Base-by-base conservation (phyloP, 1,140 invertebrate genomes). In the Cepaea nemoralis region DNA sequence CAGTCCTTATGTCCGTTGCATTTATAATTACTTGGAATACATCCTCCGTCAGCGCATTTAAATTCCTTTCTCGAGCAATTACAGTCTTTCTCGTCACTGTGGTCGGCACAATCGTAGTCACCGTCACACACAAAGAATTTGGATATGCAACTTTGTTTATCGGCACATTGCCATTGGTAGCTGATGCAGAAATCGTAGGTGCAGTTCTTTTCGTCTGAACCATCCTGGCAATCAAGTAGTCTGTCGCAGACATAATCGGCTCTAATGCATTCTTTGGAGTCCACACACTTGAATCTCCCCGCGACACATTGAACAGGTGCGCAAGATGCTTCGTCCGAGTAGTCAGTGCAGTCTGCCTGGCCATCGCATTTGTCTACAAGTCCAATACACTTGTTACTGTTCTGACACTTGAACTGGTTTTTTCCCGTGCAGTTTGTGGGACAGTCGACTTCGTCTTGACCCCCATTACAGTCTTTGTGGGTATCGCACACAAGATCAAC, bases 21-120 rank as follows among this genome's bases (percentile, higher is more conserved):
- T 85, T 90, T 90, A 93, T 93, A 94, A 89, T 66, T 73, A 0
- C 37, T 27, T 8, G 84, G 79, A n/a, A 90, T 86, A 83, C 89
- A 89, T 1, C 74, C 76, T 5, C 84, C 70, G 71, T 95, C 96
- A 84, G 94, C 95, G 91, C 98, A 99, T 27, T 96, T 94, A 93
- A 97, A 99, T 89, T 98, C 96, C 85, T 96, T 96, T 0, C 95
- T 16, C 0, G 55, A 14, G 79, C 84, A 85, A 31, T 37, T 59
- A 67, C 84, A 85, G 69, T 81, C 77, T 0, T 8, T 48, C 50
- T 87, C 86, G 78, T 87, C 82, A 59, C 73, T 82, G 45, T 37
- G 37, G 70, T 85, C 83, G 19, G 8, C 19, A 45, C 83, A 86
- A 71, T 87, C 85, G 50, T 24, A 16, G 37, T 79, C 74, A 27